Evolutionary conservation across 37 sponge, comb jelly and placozoan species (phyloP), one percentile per base, ranked within the genome.

Genomic region (Bolinopsis microptera): DNA sequence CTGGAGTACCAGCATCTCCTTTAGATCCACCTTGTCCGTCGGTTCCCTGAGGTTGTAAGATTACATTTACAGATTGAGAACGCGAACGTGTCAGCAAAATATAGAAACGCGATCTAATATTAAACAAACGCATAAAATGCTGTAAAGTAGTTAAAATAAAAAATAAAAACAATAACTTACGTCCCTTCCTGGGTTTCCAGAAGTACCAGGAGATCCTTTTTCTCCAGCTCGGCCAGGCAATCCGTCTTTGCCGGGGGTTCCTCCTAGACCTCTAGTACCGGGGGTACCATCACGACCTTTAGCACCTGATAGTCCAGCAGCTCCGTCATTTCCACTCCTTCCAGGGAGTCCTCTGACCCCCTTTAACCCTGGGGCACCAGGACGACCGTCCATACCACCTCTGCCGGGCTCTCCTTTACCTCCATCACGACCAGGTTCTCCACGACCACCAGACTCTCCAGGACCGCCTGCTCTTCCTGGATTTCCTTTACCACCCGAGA

Each of bases 1-100:
- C 92, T 23, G 68, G 61, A 21, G 92, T 48, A n/a, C 92, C 92
- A 41, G 67, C 68, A 68, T 92, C 92, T 92, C 92, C 92, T 39
- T 92, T 92, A 2, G 40, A n/a, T 72, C 75, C 75, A 24, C 22
- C 22, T 8, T 8, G 18, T 72, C 75, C 75, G 31, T n/a, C 31
- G 26, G 75, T 72, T 5, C 75, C 75, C 75, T 72, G 31, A 72
- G 18, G 31, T 72, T 8, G 31, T 24, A 72, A 24, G 31, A 72
- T 72, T 5, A 72, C 21, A 67, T 67, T 13, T 67, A n/a, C n/a
- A n/a, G n/a, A n/a, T n/a, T n/a, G n/a, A n/a, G n/a, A n/a, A n/a
- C n/a, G n/a, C n/a, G n/a, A n/a, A n/a, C n/a, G n/a, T n/a, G n/a
- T n/a, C n/a, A n/a, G n/a, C n/a, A n/a, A n/a, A n/a, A n/a, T n/a